phyloP scores from a whole-genome alignment of 2,797 vertebrate species.

The Leptodactylus fallax region DNA sequence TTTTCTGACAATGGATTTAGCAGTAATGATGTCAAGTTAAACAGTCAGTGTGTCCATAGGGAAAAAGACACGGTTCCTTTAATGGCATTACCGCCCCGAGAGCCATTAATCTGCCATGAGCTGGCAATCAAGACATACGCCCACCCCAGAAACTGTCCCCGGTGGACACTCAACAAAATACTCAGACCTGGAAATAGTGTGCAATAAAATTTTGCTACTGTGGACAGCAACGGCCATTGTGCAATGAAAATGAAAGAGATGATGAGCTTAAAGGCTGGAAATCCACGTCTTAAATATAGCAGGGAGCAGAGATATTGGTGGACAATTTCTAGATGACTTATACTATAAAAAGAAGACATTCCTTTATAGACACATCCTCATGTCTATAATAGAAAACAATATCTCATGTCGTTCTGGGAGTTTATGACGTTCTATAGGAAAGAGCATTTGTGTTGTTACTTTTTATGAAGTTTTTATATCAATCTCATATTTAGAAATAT shows the following conservation, averaged over 20 bases:
- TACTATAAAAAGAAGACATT: conserved; percentile 17
- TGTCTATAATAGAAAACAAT: conserved; percentile 13
- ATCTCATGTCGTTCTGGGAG: background rate
- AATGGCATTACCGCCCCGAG: conserved; percentile 58
- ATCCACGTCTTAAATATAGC: conserved; percentile 34
- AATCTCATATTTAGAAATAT: background rate
- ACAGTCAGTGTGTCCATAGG: conserved; percentile 43
- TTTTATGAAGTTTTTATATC: background rate
- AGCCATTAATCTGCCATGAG: conserved; percentile 59
- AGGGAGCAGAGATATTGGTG: background rate
- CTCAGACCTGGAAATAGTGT: conserved; percentile 55
- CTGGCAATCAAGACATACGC: conserved; percentile 55
- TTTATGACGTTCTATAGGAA: background rate
- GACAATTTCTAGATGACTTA: conserved; percentile 23
- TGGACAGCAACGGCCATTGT: conserved; percentile 11
- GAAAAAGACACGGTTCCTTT: conserved; percentile 52
- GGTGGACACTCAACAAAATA: conserved; percentile 35
- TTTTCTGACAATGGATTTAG: conserved; percentile 63
- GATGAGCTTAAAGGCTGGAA: conserved; percentile 28
- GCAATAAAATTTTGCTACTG: conserved; percentile 19
- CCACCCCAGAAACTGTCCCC: conserved; percentile 53
- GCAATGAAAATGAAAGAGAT: conserved; percentile 38
- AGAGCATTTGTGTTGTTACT: background rate
- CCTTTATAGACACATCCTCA: background rate
- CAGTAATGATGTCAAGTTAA: conserved; percentile 62